Evolutionary conservation across 2,113 vertebrate genomes (phyloP).

Genomic region (Siphamia tubifer): DNA sequence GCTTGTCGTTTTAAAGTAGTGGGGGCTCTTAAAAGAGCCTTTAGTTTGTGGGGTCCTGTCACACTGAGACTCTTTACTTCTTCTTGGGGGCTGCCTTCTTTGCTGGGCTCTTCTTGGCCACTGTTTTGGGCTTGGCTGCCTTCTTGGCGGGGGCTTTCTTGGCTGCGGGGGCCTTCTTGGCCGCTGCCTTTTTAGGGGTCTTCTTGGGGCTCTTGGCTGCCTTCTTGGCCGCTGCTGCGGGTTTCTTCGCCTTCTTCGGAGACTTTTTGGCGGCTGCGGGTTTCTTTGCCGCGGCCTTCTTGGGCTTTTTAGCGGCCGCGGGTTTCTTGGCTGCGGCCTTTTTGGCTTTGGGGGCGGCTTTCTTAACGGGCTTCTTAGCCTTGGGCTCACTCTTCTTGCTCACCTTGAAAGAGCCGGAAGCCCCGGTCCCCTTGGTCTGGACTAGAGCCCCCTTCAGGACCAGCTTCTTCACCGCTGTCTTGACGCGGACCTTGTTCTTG

Average conservation of each 20-base stretch:
- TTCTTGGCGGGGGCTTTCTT: background rate
- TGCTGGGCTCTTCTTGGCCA: background rate
- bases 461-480: conserved; percentile 18
- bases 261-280: background rate
- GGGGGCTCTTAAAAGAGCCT: conserved; percentile 41
- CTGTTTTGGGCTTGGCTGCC: background rate
- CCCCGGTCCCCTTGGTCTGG: background rate
- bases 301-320: background rate
- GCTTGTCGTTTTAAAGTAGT: background rate
- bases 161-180: background rate
- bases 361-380: background rate
- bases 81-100: conserved; percentile 38
- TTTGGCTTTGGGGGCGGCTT: background rate
- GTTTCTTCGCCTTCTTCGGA: background rate
- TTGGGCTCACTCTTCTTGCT: fast-evolving
- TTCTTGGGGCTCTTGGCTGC: conserved; percentile 8
- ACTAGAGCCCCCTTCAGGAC: background rate
- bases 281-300: background rate
- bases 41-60: background rate
- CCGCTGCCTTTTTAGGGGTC: background rate
- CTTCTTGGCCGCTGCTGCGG: background rate
- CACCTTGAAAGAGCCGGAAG: conserved; percentile 13
- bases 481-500: conserved; percentile 74
- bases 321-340: conserved; percentile 5
- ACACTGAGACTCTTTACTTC: conserved; percentile 9